A percentile compares a stretch with the other conserved stretches of the same genome.
Evolutionary conservation across 2,797 vertebrate genomes (phyloP).

Genomic region (Falco naumanni): DNA sequence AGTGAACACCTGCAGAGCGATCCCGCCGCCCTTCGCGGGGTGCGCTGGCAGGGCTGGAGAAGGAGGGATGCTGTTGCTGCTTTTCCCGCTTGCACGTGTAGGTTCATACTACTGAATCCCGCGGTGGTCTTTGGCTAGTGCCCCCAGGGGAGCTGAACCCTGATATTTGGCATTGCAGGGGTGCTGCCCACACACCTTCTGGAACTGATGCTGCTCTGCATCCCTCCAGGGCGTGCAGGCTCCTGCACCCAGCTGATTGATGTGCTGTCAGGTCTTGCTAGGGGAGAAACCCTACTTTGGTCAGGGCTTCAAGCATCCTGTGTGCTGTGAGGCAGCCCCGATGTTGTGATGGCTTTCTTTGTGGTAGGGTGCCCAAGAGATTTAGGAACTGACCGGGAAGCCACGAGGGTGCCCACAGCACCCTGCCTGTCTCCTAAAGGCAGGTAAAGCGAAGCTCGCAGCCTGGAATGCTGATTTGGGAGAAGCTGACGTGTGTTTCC

Average conservation of each 20-base stretch:
- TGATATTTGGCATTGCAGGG: fast-evolving
- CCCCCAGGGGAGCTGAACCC: not conserved
- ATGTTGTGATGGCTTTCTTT: not conserved
- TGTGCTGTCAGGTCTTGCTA: not conserved
- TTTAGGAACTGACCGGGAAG: not conserved
- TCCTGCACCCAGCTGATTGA: not conserved
- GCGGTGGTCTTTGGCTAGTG: not conserved
- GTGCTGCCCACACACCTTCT: not conserved
- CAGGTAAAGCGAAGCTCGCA: not conserved
- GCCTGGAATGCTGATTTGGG: not conserved
- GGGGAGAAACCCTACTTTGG: not conserved
- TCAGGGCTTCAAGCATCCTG: not conserved
- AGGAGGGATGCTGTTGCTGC: not conserved
- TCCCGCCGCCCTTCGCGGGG: not conserved
- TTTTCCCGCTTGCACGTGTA: not conserved
- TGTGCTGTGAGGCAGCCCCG: not conserved
- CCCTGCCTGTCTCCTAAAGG: not conserved
- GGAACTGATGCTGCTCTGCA: not conserved
- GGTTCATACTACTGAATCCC: not conserved
- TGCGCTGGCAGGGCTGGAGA: not conserved
- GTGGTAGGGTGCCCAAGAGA: not conserved
- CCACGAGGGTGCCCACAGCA: not conserved
- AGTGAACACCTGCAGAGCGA: not conserved
- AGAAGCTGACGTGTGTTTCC: not conserved
- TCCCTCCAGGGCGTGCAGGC: fast-evolving